phyloP scores from a whole-genome alignment of 1,140 invertebrate species.

The Euborellia annulipes region DNA sequence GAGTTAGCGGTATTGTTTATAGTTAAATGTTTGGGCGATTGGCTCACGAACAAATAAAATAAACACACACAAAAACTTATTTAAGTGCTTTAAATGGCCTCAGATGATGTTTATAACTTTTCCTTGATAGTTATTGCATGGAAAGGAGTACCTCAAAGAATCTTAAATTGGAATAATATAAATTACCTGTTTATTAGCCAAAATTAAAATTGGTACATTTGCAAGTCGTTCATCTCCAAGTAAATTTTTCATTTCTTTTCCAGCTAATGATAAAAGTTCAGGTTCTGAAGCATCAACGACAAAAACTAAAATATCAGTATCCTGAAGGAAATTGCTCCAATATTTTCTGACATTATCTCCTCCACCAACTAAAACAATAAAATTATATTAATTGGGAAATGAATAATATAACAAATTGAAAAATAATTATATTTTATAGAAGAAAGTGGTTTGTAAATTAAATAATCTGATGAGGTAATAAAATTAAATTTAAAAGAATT shows the following conservation, averaged over 20 bases:
- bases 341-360: constrained; percentile 25
- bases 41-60: too few relatives aligned
- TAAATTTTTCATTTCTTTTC: constrained; percentile 26
- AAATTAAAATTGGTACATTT: constrained; percentile 26
- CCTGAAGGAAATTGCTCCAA: constrained; percentile 32
- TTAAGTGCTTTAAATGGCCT: too few relatives aligned
- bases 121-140: too few relatives aligned
- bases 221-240: constrained; percentile 27
- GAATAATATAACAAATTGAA: constrained; percentile 11
- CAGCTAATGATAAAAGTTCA: constrained; percentile 22
- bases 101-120: too few relatives aligned
- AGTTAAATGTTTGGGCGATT: too few relatives aligned
- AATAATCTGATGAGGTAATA: too few relatives aligned
- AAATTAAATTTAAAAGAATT: too few relatives aligned
- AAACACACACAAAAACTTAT: too few relatives aligned
- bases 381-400: not conserved
- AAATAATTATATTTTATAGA: constrained; percentile 6
- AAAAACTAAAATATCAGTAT: constrained; percentile 32
- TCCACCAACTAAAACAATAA: constrained; percentile 25
- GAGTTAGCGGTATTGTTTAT: too few relatives aligned
- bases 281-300: constrained; percentile 30
- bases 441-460: too few relatives aligned
- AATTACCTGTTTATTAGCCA: constrained; percentile 31
- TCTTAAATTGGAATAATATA: constrained; percentile 5
- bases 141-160: not conserved